Evolutionary conservation across 2,113 vertebrate genomes (phyloP), one percentile per base, ranked within the genome.

Genomic region (Hypanus sabinus): DNA sequence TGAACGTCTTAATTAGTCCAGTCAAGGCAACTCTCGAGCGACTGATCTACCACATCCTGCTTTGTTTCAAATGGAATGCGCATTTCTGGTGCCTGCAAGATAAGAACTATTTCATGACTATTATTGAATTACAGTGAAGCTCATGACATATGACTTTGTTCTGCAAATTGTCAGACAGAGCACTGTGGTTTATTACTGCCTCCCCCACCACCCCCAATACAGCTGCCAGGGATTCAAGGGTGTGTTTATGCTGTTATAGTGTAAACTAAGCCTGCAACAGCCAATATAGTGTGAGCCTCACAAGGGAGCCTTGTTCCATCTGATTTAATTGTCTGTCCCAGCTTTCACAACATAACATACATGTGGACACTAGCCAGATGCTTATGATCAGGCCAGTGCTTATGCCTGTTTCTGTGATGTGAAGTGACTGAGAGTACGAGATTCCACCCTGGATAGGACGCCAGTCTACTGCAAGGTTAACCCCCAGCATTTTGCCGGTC

Each of bases 11-110:
- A 92, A 71, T 46, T 30, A 46, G 22, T 71, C 20, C 90, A 92
- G 36, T 71, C 60, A 65, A 65, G 65, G n/a, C 60, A 75, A n/a
- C 76, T 38, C 76, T 18, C 22, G 3, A 22, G 6, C 24, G 71
- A 94, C 79, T 62, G 27, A 80, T 71, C n/a, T 24, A 55, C 57
- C 62, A 94, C 57, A 94, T 60, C 75, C 57, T 80, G 93, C 36
- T 80, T 75, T 94, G 80, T 16, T 94, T 75, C 55, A 22, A 68
- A 80, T 65, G n/a, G 57, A 79, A 57, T 79, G 33, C 33, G 93
- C 33, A 60, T 20, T 80, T 83, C 62, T 83, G 70, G 30, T 33
- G 57, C 55, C n/a, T 60, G 55, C 60, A 33, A 62, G 11, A 18
- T 68, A 62, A 83, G 11, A 55, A 22, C 12, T 12, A 0, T 10